Evolutionary conservation across 2,888 invertebrate species (phyloP).

Genomic region (Sesia apiformis): DNA sequence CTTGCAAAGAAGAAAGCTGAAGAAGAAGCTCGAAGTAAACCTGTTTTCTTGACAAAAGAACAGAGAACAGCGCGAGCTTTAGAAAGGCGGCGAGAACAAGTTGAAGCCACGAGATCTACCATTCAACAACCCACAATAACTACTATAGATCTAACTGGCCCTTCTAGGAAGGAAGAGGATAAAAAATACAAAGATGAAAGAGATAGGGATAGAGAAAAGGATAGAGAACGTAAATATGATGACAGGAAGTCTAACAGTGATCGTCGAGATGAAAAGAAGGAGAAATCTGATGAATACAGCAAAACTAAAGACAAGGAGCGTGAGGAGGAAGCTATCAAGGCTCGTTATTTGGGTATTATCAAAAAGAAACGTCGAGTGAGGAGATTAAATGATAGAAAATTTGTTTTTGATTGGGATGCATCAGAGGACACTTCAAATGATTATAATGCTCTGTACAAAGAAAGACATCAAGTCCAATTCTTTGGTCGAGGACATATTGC

Average conservation of each 20-base stretch:
- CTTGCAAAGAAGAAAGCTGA: constrained; percentile 97
- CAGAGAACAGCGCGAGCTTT: constrained; percentile 93
- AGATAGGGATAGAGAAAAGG: constrained; percentile 58
- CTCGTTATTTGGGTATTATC: constrained; percentile 93
- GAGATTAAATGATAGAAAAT: constrained; percentile 97
- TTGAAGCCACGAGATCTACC: constrained; percentile 84
- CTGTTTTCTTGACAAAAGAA: constrained; percentile 97
- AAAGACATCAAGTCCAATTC: constrained; percentile 97
- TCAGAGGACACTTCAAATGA: constrained; percentile 98
- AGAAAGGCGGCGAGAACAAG: constrained; percentile 90
- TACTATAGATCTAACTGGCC: constrained; percentile 66
- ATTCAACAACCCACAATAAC: constrained; percentile 65
- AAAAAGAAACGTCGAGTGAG: constrained; percentile 95
- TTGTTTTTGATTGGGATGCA: constrained; percentile 99
- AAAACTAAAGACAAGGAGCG: constrained; percentile 89
- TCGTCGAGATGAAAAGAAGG: constrained; percentile 57
- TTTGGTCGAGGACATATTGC: constrained; percentile 98
- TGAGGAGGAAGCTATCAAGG: constrained; percentile 96
- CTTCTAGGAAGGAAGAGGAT: constrained; percentile 63
- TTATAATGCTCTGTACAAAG: constrained; percentile 97
- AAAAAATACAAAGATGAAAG: constrained; percentile 53
- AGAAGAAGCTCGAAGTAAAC: constrained; percentile 95
- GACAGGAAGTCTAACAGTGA: constrained; percentile 68
- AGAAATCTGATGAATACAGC: constrained; percentile 66
- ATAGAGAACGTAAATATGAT: constrained; percentile 75